Evolutionary conservation across 2,797 vertebrate species (phyloP), one percentile per base, ranked within the genome.

Genomic region (Martes flavigula): DNA sequence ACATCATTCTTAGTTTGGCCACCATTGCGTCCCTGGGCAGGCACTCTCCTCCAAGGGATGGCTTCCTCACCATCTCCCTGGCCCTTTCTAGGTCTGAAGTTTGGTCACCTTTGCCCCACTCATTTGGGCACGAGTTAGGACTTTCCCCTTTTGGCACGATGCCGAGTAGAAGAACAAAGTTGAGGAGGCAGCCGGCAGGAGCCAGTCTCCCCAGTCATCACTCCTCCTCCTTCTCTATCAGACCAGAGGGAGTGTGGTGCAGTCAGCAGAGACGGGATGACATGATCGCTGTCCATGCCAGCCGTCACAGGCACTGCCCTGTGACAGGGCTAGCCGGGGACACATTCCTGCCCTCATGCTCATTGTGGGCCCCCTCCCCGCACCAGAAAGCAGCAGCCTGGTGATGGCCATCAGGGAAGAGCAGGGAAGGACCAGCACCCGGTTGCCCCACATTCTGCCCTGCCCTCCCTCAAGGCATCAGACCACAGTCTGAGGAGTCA

Each of bases 261-360:
- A 8, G 13, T 46, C 62, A 58, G 77, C 46, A 68, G 86, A 58
- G 72, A 40, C 2, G 12, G 17, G 43, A 0, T 17, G 14, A 2
- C 27, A 3, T 23, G 43, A 27, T 3, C 3, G 2, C 15, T 0
- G 8, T 58, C 79, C 27, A 0, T 1, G 15, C 20, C 3, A 23
- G n/a, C 0, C 2, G 4, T 2, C 6, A 0, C 17, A 6, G 51
- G 20, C 25, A 4, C 62, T 27, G 77, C 56, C 56, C 72, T 7
- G 0, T 27, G 46, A 66, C 56, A 68, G 66, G 23, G 20, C 21
- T 46, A 38, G n/a, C 86, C 7, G 3, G 68, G 21, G 18, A 40
- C 0, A 0, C n/a, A 7, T 23, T 32, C 66, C 56, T 75, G 8
- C 46, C 40, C 64, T 66, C 13, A 0, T 4, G 0, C 30, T 13